Conservation (phyloP, 2,113 vertebrate genomes). For the Rhipidura dahli region DNA sequence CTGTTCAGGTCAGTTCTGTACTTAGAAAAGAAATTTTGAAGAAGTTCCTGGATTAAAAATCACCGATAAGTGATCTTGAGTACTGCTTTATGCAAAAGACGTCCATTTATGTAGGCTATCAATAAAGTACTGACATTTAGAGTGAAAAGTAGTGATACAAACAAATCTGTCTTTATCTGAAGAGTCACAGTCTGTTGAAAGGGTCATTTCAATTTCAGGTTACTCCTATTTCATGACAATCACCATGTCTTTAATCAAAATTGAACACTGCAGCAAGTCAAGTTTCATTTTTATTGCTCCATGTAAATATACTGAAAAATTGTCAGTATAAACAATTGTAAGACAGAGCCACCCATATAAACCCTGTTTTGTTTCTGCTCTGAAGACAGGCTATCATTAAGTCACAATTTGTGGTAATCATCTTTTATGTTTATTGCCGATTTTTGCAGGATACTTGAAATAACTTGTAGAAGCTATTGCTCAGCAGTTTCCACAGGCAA, state of each 20-base stretch:
- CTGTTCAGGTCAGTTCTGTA: not conserved
- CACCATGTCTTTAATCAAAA: conserved; percentile 16
- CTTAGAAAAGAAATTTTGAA: not conserved
- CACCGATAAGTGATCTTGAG: not conserved
- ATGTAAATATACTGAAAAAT: conserved; percentile 37
- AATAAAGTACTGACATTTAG: not conserved
- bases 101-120: not conserved
- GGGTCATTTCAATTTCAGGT: not conserved
- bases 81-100: not conserved
- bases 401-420: conserved; percentile 29
- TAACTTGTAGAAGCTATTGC: not conserved
- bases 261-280: not conserved
- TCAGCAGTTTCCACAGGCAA: not conserved
- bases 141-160: not conserved
- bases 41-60: not conserved
- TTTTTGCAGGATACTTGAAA: conserved; percentile 25
- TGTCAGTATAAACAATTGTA: conserved; percentile 17
- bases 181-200: not conserved
- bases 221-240: conserved; percentile 17
- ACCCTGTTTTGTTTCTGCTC: not conserved
- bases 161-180: not conserved
- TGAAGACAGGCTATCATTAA: conserved; percentile 30
- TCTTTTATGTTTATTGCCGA: not conserved
- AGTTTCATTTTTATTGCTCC: conserved; percentile 12
- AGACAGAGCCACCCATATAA: not conserved